Evolutionary conservation across 2,797 vertebrate genomes (phyloP).

Genomic region (Ambastaia sidthimunki): DNA sequence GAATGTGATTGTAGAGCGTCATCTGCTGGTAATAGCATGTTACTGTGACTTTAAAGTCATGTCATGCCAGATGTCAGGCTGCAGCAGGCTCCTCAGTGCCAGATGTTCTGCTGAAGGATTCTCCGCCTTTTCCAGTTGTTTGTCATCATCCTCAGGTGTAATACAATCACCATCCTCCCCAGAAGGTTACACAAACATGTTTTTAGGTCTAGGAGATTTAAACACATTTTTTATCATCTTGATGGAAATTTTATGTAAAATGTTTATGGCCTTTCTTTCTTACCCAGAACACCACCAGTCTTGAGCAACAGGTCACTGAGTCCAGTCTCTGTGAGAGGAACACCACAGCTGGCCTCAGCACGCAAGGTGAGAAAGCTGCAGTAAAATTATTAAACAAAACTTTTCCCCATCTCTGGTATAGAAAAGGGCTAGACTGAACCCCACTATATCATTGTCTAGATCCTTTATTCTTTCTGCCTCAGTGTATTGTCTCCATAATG

Average conservation of each 20-base stretch:
- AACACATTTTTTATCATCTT: not conserved
- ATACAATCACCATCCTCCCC: slow-evolving; percentile 31
- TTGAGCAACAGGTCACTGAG: slow-evolving; percentile 81
- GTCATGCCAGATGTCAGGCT: slow-evolving; percentile 46
- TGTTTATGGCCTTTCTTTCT: not conserved
- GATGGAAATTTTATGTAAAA: not conserved
- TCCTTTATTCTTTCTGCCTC: no score
- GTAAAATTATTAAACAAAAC: not conserved
- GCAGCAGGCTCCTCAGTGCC: slow-evolving; percentile 25
- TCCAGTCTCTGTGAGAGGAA: slow-evolving; percentile 84
- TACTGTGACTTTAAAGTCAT: not conserved
- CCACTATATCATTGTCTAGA: no score
- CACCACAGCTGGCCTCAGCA: slow-evolving; percentile 79
- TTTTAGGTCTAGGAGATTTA: not conserved
- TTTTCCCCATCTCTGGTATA: no score
- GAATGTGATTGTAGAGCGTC: slow-evolving; percentile 41
- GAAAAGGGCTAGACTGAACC: not conserved
- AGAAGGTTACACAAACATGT: slow-evolving; percentile 5
- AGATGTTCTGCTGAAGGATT: slow-evolving; percentile 42
- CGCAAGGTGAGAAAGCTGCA: slow-evolving; percentile 82
- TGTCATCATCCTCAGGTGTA: slow-evolving; percentile 31
- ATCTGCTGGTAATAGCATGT: slow-evolving; percentile 42
- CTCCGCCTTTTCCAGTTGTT: slow-evolving; percentile 42
- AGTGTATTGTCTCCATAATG: no score
- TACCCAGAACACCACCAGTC: slow-evolving; percentile 73